phyloP scores from a whole-genome alignment of 2,113 vertebrate genomes.

The Hyaena hyaena region DNA sequence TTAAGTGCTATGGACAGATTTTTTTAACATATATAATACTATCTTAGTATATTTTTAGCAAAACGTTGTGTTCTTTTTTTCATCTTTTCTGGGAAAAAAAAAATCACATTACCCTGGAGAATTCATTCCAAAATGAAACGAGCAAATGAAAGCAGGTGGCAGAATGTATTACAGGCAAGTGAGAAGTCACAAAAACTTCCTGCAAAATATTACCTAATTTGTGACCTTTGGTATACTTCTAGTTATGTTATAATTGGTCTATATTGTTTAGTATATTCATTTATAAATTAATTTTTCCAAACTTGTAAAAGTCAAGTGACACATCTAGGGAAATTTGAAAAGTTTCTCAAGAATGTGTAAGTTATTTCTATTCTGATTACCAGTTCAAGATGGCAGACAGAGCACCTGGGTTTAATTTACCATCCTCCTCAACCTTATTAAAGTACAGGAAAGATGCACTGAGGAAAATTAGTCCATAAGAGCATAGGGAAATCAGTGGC shows the following conservation, averaged over 20 bases:
- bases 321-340: neutral
- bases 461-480: neutral
- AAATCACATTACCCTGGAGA: neutral
- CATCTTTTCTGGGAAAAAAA: neutral
- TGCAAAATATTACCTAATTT: neutral
- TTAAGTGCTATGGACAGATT: neutral
- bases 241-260: neutral
- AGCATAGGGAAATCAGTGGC: neutral
- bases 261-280: neutral
- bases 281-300: neutral
- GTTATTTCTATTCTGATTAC: neutral
- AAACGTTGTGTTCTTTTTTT: constrained; percentile 33
- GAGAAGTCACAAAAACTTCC: neutral
- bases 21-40: neutral
- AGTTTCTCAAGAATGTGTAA: neutral
- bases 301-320: neutral
- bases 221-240: neutral
- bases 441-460: neutral
- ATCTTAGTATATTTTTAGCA: neutral
- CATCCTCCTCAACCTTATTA: neutral
- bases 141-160: neutral
- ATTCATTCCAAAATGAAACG: neutral
- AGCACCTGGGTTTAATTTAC: neutral
- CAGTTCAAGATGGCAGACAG: neutral
- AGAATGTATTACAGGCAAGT: neutral